Evolutionary conservation across 1,140 invertebrate genomes (phyloP).

Genomic region (Scaptomyza montana): DNA sequence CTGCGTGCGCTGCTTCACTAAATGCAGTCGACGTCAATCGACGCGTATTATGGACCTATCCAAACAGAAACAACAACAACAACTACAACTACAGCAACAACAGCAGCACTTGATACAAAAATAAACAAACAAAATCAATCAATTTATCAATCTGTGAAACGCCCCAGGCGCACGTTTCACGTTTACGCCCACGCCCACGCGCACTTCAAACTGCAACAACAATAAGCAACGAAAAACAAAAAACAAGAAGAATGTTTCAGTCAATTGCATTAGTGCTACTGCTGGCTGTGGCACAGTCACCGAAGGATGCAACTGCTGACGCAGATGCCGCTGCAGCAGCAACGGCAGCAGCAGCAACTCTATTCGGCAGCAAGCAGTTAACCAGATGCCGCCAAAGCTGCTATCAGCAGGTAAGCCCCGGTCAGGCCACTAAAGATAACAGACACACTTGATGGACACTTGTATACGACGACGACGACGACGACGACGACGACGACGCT

Average conservation of each 20-base stretch:
- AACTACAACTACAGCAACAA: conserved; percentile 31
- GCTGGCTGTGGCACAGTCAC: conserved; percentile 32
- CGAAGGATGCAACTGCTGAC: conserved; percentile 12
- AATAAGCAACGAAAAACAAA: conserved; percentile 1
- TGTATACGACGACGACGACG: conserved; percentile 37
- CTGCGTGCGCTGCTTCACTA: conserved; percentile 41
- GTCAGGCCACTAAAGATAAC: conserved; percentile 35
- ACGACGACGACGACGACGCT: neutral
- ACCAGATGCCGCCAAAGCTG: conserved; percentile 76
- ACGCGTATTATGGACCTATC: conserved; percentile 46
- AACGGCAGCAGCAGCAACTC: conserved; percentile 19
- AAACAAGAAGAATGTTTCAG: conserved; percentile 53
- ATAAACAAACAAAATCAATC: conserved; percentile 82
- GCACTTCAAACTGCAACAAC: conserved; percentile 36
- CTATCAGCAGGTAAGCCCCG: conserved; percentile 72
- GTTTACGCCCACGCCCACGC: conserved; percentile 42
- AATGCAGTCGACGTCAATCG: conserved; percentile 49
- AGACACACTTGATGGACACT: conserved; percentile 67
- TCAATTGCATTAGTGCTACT: conserved; percentile 64
- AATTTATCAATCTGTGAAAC: conserved; percentile 78
- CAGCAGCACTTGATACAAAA: conserved; percentile 72
- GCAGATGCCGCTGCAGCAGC: neutral
- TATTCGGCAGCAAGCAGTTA: conserved; percentile 59
- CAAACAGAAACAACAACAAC: conserved; percentile 29
- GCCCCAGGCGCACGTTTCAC: conserved; percentile 43